phyloP scores from a whole-genome alignment of 1,140 invertebrate species.

The Dufourea novaeangliae region DNA sequence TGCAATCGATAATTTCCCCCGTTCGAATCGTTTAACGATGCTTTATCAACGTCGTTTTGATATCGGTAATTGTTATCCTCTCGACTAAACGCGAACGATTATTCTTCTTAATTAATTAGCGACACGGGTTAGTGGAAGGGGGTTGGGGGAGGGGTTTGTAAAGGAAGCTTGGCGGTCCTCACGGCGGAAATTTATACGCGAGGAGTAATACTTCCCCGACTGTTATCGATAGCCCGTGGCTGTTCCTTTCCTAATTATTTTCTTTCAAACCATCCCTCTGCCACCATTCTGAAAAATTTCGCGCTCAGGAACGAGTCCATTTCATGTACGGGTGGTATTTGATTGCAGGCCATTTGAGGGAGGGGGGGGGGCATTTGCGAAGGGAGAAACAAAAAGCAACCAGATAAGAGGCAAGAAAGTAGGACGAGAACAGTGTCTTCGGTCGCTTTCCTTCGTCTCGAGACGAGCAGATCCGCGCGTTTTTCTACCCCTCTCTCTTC shows the following conservation, averaged over 20 bases:
- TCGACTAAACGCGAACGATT: background rate
- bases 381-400: slow-evolving; percentile 50
- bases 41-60: slow-evolving; percentile 34
- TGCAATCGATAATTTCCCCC: slow-evolving; percentile 54
- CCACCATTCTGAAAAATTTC: too few species aligned
- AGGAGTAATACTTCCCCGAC: slow-evolving; percentile 1
- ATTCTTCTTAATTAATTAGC: slow-evolving; percentile 42
- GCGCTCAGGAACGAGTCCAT: background rate
- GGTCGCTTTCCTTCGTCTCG: slow-evolving; percentile 13
- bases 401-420: slow-evolving; percentile 49
- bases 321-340: slow-evolving; percentile 48
- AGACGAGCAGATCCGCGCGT: background rate
- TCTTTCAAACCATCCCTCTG: background rate
- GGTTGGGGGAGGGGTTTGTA: background rate
- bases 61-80: slow-evolving; percentile 53
- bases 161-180: background rate
- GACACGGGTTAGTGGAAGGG: background rate
- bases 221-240: slow-evolving; percentile 6
- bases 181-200: slow-evolving; percentile 9
- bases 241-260: slow-evolving; percentile 25
- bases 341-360: slow-evolving; percentile 59
- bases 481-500: background rate
- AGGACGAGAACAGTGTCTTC: slow-evolving; percentile 60
- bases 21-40: slow-evolving; percentile 46
- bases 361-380: slow-evolving; percentile 38